Evolutionary conservation across 2,888 invertebrate species (phyloP).

Genomic region (Lepidocyrtinus sp.): DNA sequence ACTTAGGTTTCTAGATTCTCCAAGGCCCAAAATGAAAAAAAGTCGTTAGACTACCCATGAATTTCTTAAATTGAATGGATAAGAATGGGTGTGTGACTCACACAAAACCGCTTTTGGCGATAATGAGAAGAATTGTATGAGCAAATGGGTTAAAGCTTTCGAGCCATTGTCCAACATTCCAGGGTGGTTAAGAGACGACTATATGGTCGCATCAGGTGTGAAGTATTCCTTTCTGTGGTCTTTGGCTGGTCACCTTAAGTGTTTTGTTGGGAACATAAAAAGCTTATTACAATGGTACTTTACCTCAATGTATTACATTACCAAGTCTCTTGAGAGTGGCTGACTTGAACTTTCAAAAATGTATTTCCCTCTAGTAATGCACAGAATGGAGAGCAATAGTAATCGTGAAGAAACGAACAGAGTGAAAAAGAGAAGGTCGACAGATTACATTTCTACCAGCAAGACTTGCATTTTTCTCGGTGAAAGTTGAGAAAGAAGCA

Average conservation of each 20-base stretch:
- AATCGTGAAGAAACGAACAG: slow-evolving; percentile 30
- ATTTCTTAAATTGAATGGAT: too few relatives aligned
- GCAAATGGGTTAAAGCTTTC: slow-evolving; percentile 33
- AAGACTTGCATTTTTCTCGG: slow-evolving; percentile 24
- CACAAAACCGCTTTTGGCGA: background rate
- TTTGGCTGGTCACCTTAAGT: slow-evolving; percentile 53
- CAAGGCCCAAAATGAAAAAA: too few relatives aligned
- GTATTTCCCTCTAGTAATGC: slow-evolving; percentile 1
- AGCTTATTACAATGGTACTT: slow-evolving; percentile 36
- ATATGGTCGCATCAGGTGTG: slow-evolving; percentile 53
- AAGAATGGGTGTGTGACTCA: too few relatives aligned
- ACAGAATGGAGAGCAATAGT: background rate
- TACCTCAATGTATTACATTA: slow-evolving; percentile 40
- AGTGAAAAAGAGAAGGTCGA: slow-evolving; percentile 43
- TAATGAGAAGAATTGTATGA: slow-evolving; percentile 1
- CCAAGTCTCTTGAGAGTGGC: slow-evolving; percentile 36
- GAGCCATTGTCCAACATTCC: slow-evolving; percentile 43
- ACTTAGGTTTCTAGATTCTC: too few relatives aligned
- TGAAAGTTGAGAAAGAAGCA: slow-evolving; percentile 40
- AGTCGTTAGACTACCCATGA: too few relatives aligned
- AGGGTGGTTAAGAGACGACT: background rate
- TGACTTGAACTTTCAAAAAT: slow-evolving; percentile 12
- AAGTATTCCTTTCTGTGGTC: slow-evolving; percentile 49
- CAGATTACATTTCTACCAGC: slow-evolving; percentile 42
- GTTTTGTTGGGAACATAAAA: slow-evolving; percentile 52